Evolutionary conservation across 37 sponge, comb jelly and placozoan species (phyloP), one percentile per base, ranked within the genome.

Genomic region (Petrosia ficiformis): DNA sequence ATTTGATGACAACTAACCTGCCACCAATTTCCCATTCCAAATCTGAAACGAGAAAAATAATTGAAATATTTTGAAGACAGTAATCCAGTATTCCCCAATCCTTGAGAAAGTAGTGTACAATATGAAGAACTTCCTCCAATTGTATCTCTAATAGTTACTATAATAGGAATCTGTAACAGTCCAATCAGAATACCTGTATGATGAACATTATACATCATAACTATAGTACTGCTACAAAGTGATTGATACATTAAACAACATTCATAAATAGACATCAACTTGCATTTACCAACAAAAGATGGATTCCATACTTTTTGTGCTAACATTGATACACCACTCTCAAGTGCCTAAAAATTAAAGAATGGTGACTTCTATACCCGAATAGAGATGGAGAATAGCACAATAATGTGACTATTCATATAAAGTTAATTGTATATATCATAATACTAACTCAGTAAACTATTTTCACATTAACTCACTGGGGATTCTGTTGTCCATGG

Each of bases 101-200:
- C 44, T 8, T 70, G 42, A 22, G 84, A 68, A 42, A 83, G 59
- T 0, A 71, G 44, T 3, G 84, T 61, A 54, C 84, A 83, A 44
- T 83, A 83, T 1, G 77, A 76, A n/a, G 75, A 67, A 60, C 84
- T 83, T n/a, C 84, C 71, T 0, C 84, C 84, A 4, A 83, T 63
- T 59, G 64, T 67, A 42, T 74, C 80, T 11, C 26, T 43, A 2
- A 86, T 74, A 19, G 74, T 24, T 19, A 86, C 39, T 25, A 44
- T 59, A 2, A 86, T 42, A 5, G 72, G 72, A 1, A 86, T 8
- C 70, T 86, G 86, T 22, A 75, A 34, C 11, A 41, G 74, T 0
- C 86, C 86, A 66, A 86, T 86, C 35, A 84, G 22, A 29, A 78
- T n/a, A 0, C 85, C 85, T 84, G 79, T 0, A 37, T n/a, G 36